Conservation (phyloP, 2,113 vertebrate genomes). For the Chamaetylas fuelleborni region DNA sequence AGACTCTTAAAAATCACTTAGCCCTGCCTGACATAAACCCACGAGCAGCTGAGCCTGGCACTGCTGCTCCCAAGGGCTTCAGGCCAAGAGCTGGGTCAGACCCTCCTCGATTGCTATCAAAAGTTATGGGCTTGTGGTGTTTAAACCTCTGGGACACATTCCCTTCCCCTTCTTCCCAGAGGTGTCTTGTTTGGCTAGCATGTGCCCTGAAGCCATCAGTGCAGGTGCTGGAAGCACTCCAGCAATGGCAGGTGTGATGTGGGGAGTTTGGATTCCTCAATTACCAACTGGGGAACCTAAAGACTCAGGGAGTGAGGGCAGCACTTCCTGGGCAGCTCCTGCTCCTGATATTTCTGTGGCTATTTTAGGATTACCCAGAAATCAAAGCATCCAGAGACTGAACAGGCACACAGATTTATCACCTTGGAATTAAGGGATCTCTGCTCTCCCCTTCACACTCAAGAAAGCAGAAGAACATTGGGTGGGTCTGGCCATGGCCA, state of each 20-base stretch:
- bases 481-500: rapidly evolving
- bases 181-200: rapidly evolving
- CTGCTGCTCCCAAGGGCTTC: not conserved
- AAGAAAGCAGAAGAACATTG: not conserved
- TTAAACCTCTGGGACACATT: rapidly evolving
- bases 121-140: not conserved
- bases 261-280: too few species aligned
- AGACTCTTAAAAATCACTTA: constrained; percentile 5
- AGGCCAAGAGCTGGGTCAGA: not conserved
- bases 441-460: not conserved
- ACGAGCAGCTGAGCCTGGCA: not conserved
- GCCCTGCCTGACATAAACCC: not conserved
- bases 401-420: not conserved
- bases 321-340: not conserved
- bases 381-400: not conserved
- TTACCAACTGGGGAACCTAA: not conserved
- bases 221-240: not conserved
- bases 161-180: not conserved
- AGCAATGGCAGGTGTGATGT: not conserved
- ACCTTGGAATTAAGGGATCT: not conserved
- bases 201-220: not conserved
- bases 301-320: not conserved
- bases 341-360: not conserved
- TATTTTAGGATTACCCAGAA: not conserved
- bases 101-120: rapidly evolving